Evolutionary conservation across 1,140 invertebrate genomes (phyloP).

Genomic region (Zelostemma sp.): DNA sequence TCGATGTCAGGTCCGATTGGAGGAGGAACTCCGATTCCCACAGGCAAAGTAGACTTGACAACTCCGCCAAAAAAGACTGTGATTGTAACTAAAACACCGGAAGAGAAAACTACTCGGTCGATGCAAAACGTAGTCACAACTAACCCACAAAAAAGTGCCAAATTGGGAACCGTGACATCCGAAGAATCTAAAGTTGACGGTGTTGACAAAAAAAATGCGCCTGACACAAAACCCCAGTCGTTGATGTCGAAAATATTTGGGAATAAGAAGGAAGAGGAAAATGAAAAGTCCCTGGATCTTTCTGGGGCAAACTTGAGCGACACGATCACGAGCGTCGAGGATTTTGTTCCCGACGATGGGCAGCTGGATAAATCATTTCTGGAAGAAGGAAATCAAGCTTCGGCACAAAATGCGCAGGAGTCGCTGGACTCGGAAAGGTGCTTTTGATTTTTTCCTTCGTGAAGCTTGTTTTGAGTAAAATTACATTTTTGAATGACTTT

Average conservation of each 20-base stretch:
- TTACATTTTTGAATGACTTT: conserved; percentile 4
- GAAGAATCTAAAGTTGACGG: conserved; percentile 24
- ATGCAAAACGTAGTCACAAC: conserved; percentile 5
- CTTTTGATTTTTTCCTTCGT: not conserved
- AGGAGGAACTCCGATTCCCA: conserved; percentile 67
- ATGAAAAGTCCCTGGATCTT: conserved; percentile 38
- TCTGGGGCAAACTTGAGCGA: conserved; percentile 31
- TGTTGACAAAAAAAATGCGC: conserved; percentile 46
- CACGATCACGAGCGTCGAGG: conserved; percentile 78
- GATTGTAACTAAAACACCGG: not conserved
- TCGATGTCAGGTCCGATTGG: conserved; percentile 65
- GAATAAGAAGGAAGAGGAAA: conserved; percentile 57
- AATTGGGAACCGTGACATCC: not conserved
- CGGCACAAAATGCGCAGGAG: conserved; percentile 68
- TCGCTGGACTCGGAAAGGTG: conserved; percentile 76
- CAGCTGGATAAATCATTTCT: conserved; percentile 85
- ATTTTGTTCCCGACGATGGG: conserved; percentile 87
- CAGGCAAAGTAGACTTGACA: conserved; percentile 58
- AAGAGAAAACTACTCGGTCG: conserved; percentile 12
- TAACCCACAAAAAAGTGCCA: conserved; percentile 9
- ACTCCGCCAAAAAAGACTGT: conserved; percentile 48
- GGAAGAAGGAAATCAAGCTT: conserved; percentile 75
- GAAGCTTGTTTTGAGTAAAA: conserved; percentile 10
- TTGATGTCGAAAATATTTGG: conserved; percentile 68
- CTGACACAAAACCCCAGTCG: conserved; percentile 46